Base-by-base conservation (phyloP, 2,797 vertebrate species). In the Peromyscus eremicus region DNA sequence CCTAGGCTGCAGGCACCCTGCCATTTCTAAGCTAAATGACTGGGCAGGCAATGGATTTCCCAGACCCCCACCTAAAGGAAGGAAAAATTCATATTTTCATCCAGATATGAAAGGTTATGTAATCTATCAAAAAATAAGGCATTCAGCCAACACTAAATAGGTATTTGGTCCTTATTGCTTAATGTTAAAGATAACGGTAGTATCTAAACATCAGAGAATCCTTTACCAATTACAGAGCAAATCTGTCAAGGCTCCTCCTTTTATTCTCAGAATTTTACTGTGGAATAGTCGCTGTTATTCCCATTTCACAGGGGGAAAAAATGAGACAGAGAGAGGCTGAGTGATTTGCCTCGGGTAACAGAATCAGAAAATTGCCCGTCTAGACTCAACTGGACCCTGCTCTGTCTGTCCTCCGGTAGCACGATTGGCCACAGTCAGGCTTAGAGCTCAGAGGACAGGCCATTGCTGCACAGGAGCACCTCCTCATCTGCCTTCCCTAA, bases 71-170 rank as follows among this genome's bases (percentile, higher is more conserved):
- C 43, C 55, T 87, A 92, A 52, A 13, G 34, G 62, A 10, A 68
- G 55, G 10, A 6, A 57, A 79, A 95, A 13, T 29, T 49, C 40
- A 64, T 19, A 10, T 92, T 92, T 91, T 94, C 73, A 94, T 91
- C 46, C 64, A 92, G 80, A 95, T 81, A 73, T 21, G 17, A 96
- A 96, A 64, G 64, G 17, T 25, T 84, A 81, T 49, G 3, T n/a
- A n/a, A 60, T 77, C 49, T 43, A 66, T 85, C 92, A 76, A 80
- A 92, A 94, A 76, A 64, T 46, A 87, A 86, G 49, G 9, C 9
- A 62, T 90, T 76, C 73, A 32, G 29, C 90, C 85, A 92, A 73
- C 55, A 95, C 62, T 71, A 89, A 92, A 77, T 57, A 57, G 66
- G 84, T 85, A 75, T 84, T 71, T 64, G 17, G 25, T 52, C n/a